A percentile compares a stretch with the other conserved stretches of the same genome.
Conservation (phyloP, 2,113 vertebrate genomes). For the Scytalopus superciliaris region DNA sequence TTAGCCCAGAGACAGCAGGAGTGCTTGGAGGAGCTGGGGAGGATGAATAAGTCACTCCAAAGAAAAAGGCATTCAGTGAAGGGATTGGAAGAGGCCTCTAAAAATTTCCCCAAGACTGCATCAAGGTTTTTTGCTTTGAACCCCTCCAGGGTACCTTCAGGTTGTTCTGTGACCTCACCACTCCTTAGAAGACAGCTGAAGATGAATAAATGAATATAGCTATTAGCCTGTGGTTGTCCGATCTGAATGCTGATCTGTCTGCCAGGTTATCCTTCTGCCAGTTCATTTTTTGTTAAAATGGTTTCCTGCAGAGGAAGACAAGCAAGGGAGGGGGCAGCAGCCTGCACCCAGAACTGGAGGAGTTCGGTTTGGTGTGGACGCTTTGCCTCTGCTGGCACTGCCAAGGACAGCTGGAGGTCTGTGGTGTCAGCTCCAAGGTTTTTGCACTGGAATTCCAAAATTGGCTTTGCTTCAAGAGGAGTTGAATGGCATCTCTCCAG, state of each 20-base stretch:
- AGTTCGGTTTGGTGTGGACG: background rate
- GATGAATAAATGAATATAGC: background rate
- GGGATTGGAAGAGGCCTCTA: background rate
- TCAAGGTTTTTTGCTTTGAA: background rate
- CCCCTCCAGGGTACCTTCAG: background rate
- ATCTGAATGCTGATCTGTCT: background rate
- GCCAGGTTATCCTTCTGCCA: background rate
- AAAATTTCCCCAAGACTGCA: background rate
- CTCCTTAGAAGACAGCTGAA: background rate
- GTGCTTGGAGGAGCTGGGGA: background rate
- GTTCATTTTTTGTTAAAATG: background rate
- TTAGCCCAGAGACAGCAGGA: background rate
- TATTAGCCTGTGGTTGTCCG: background rate
- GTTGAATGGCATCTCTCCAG: background rate
- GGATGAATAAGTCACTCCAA: background rate
- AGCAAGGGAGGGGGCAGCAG: background rate
- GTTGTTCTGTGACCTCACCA: background rate
- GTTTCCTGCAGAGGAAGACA: background rate
- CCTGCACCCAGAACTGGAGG: background rate
- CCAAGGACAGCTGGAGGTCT: background rate
- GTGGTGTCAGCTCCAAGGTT: background rate
- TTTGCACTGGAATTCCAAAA: background rate
- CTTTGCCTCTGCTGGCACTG: background rate
- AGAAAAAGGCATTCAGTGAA: background rate
- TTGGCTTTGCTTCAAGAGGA: background rate